phyloP scores from a whole-genome alignment of 2,797 vertebrate species.

The Lycodopsis pacificus region DNA sequence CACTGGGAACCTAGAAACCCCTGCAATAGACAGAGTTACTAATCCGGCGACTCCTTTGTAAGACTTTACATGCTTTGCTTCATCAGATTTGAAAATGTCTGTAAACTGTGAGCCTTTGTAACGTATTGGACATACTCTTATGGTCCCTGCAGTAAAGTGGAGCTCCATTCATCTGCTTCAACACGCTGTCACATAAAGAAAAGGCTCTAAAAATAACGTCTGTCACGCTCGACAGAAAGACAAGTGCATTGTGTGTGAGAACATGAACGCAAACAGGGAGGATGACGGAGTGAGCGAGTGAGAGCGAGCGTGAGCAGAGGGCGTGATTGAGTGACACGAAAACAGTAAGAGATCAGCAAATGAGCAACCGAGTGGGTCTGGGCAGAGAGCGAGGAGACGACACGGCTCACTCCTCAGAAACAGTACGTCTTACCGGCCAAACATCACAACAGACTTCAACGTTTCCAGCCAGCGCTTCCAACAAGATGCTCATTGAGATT shows the following conservation, averaged over 20 bases:
- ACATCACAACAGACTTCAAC: constrained; percentile 36
- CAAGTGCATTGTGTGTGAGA: neutral
- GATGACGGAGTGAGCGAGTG: constrained; percentile 10
- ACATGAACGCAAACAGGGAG: constrained; percentile 11
- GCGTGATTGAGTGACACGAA: constrained; percentile 30
- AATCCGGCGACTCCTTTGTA: neutral
- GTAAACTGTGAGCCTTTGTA: neutral
- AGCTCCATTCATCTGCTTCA: neutral
- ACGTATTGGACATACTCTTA: neutral
- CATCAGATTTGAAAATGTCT: neutral
- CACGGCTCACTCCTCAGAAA: constrained; percentile 36
- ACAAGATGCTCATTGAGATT: constrained; percentile 18
- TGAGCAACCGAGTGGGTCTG: constrained; percentile 38
- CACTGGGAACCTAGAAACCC: neutral
- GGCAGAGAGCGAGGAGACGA: constrained; percentile 25
- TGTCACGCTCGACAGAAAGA: neutral
- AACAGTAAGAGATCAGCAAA: constrained; percentile 35
- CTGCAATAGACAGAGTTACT: neutral
- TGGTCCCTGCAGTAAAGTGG: neutral
- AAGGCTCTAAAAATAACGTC: neutral
- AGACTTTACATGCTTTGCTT: neutral
- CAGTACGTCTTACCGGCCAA: constrained; percentile 29
- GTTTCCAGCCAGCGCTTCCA: neutral
- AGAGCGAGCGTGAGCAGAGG: neutral
- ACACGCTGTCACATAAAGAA: neutral